Conservation (phyloP, 1,140 invertebrate genomes). For the Oncopodura yosiiana region DNA sequence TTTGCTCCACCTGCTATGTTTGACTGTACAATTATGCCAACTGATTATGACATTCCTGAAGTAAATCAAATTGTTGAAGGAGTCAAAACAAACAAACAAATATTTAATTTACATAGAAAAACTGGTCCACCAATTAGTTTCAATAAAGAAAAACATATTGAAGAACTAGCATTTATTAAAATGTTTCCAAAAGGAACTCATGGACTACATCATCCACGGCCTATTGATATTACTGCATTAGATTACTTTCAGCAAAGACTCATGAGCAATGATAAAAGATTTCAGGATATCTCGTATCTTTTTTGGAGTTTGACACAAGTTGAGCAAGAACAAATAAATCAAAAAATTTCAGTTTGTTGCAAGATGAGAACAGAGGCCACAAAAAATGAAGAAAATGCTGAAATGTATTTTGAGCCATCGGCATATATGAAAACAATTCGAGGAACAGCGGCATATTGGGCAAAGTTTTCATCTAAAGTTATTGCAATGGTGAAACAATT, state of each 20-base stretch:
- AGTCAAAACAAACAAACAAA: background rate
- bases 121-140: background rate
- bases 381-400: background rate
- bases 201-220: background rate
- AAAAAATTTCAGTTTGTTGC: conserved; percentile 1
- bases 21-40: no score
- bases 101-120: background rate
- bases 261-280: background rate
- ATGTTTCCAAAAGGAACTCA: background rate
- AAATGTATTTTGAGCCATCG: background rate
- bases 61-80: background rate
- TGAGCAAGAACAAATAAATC: background rate
- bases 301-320: background rate
- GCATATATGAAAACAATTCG: background rate
- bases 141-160: background rate
- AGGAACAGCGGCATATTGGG: background rate
- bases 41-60: no score
- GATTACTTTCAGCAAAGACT: conserved; percentile 5
- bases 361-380: background rate
- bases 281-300: background rate
- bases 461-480: background rate
- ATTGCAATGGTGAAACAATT: background rate
- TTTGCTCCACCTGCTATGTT: no score
- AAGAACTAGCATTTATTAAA: background rate
- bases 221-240: background rate